Evolutionary conservation across 1,140 invertebrate species (phyloP).

Genomic region (Acromyrmex echinatior): DNA sequence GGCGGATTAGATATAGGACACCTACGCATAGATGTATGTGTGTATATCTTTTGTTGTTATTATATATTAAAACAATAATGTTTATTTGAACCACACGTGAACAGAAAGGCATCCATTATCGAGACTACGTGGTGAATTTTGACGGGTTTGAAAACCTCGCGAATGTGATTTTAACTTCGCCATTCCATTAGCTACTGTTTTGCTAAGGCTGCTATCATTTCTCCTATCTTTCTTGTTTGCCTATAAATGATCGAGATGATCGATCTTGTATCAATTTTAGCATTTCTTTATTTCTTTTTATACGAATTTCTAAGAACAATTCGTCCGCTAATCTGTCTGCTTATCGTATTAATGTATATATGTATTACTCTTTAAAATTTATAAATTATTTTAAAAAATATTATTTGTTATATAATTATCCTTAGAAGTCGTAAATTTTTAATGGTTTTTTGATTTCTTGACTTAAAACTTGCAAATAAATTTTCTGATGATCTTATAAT

Average conservation of each 20-base stretch:
- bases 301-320: neutral
- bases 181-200: constrained; percentile 58
- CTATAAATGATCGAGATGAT: constrained; percentile 10
- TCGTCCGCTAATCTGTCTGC: neutral
- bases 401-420: neutral
- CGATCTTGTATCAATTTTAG: neutral
- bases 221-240: neutral
- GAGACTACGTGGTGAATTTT: constrained; percentile 2
- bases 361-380: neutral
- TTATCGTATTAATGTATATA: no score
- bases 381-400: neutral
- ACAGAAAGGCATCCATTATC: constrained; percentile 38
- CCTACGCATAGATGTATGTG: no score
- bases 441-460: neutral
- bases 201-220: constrained; percentile 18
- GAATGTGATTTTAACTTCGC: constrained; percentile 46
- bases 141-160: constrained; percentile 9
- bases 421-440: neutral
- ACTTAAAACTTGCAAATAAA: neutral
- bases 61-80: constrained; percentile 32
- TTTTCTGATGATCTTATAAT: neutral
- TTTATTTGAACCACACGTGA: neutral
- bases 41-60: constrained; percentile 15
- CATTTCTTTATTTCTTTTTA: neutral
- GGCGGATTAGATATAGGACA: no score